A percentile compares a stretch with the other conserved stretches of the same genome.
Evolutionary conservation across 2,888 invertebrate species (phyloP).

Genomic region (Tiphia femorata): DNA sequence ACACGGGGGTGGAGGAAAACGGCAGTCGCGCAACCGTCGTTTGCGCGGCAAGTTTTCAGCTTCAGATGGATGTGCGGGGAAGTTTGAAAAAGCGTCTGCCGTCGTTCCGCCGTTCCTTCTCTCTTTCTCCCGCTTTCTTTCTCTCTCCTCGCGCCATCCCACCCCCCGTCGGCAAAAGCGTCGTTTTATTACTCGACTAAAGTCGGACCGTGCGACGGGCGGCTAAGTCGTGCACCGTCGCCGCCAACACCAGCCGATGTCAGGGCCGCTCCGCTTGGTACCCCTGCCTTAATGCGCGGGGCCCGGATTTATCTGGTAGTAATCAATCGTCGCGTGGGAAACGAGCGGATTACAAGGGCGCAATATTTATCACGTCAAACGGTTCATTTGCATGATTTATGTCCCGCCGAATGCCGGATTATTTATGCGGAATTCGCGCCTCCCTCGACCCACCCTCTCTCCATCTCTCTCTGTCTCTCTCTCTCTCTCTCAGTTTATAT

Average conservation of each 20-base stretch:
- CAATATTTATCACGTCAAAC: slow-evolving; percentile 66
- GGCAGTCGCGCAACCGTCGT: slow-evolving; percentile 43
- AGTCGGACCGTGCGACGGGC: slow-evolving; percentile 43
- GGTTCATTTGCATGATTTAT: slow-evolving; percentile 66
- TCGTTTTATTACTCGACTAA: slow-evolving; percentile 62
- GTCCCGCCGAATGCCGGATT: slow-evolving; percentile 53
- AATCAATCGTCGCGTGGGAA: slow-evolving; percentile 61
- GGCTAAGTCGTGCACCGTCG: slow-evolving; percentile 23
- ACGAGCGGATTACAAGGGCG: slow-evolving; percentile 52
- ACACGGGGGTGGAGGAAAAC: slow-evolving; percentile 24
- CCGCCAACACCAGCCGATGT: slow-evolving; percentile 20
- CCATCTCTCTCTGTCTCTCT: background rate
- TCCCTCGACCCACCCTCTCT: background rate
- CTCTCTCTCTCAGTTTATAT: background rate
- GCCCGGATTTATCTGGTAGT: slow-evolving; percentile 64
- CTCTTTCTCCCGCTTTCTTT: too few relatives aligned
- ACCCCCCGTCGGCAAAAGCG: slow-evolving; percentile 50
- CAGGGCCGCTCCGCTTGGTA: slow-evolving; percentile 22
- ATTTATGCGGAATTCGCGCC: slow-evolving; percentile 46
- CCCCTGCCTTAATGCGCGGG: slow-evolving; percentile 62
- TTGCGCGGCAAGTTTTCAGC: slow-evolving; percentile 50
- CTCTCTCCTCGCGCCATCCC: too few relatives aligned
- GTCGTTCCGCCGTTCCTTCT: slow-evolving; percentile 55
- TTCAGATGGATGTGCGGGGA: slow-evolving; percentile 50
- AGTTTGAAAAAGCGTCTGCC: slow-evolving; percentile 59